phyloP scores from a whole-genome alignment of 2,113 vertebrate species.

The Salvator merianae region DNA sequence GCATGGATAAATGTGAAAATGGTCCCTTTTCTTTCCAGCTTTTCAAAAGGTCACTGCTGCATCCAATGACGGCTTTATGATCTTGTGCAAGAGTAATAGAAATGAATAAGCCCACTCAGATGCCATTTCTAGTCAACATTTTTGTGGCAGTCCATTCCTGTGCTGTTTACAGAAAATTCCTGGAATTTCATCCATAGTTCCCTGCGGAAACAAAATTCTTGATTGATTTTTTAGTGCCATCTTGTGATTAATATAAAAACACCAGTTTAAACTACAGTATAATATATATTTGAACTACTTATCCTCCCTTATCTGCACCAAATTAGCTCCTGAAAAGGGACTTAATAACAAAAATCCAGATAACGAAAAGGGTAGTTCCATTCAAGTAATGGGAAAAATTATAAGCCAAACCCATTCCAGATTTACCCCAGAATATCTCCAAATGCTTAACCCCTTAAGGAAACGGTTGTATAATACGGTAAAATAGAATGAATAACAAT shows the following conservation, averaged over 20 bases:
- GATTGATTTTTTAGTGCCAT: conserved; percentile 70
- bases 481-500: too few species aligned
- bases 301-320: background rate
- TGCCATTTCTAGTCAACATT: background rate
- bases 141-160: background rate
- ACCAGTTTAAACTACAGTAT: conserved; percentile 20
- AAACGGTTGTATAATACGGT: too few species aligned
- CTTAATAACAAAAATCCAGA: too few species aligned
- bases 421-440: too few species aligned
- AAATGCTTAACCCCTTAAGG: too few species aligned
- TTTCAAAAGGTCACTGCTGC: background rate
- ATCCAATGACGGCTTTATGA: background rate
- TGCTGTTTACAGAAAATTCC: background rate
- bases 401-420: too few species aligned
- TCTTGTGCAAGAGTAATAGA: background rate
- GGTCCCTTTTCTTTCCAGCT: background rate
- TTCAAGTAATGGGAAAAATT: too few species aligned
- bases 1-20: background rate
- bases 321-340: too few species aligned
- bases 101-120: background rate
- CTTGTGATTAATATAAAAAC: conserved; percentile 62
- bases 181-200: background rate
- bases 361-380: too few species aligned
- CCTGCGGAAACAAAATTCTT: conserved; percentile 16
- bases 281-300: background rate